Evolutionary conservation across 2,888 invertebrate genomes (phyloP).

Genomic region (Sussaba pulchella): DNA sequence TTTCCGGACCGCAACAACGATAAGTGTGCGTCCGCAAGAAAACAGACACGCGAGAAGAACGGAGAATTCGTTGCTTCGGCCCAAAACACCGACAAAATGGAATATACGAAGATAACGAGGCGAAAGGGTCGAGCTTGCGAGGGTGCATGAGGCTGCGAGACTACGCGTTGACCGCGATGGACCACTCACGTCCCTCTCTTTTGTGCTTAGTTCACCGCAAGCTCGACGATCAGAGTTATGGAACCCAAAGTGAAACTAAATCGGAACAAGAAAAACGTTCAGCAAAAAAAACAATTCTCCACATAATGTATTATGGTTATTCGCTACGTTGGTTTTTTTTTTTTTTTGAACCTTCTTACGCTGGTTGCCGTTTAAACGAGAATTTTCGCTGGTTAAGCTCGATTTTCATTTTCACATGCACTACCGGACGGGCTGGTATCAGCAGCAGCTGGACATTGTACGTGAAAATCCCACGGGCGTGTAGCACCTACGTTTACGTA

Average conservation of each 20-base stretch:
- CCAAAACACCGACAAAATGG: neutral
- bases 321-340: neutral
- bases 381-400: neutral
- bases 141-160: neutral
- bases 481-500: neutral
- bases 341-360: neutral
- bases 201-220: neutral
- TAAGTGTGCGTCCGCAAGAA: neutral
- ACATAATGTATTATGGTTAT: neutral
- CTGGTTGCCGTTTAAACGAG: neutral
- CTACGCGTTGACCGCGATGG: neutral
- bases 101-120: neutral
- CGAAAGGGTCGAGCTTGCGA: neutral
- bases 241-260: neutral
- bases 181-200: neutral
- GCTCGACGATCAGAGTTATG: neutral
- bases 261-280: neutral
- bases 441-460: constrained; percentile 11
- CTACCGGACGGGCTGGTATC: neutral
- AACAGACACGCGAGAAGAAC: neutral
- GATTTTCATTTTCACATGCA: neutral
- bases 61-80: neutral
- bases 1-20: constrained; percentile 1
- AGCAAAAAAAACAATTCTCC: neutral
- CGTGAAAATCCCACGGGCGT: neutral